phyloP scores from a whole-genome alignment of 2,113 vertebrate genomes.

The Cheilinus undulatus region DNA sequence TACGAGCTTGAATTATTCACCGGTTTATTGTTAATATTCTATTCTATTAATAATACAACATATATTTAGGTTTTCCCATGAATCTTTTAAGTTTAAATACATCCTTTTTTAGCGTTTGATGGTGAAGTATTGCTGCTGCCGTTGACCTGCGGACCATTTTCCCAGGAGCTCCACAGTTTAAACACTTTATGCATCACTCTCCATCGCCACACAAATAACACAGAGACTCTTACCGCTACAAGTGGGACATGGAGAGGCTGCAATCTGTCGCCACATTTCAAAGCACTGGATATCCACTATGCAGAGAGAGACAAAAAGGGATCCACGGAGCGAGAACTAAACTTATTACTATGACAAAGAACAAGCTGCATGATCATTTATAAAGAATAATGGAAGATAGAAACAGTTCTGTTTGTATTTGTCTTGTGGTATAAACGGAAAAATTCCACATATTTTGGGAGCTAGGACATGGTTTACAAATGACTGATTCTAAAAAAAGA shows the following conservation, averaged over 20 bases:
- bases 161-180: conserved; percentile 44
- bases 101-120: conserved; percentile 4
- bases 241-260: conserved; percentile 45
- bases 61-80: not conserved
- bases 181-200: conserved; percentile 44
- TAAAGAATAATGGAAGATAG: not conserved
- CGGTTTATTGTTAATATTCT: conserved; percentile 21
- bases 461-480: not conserved
- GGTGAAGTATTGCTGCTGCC: conserved; percentile 22
- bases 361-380: not conserved
- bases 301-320: not conserved
- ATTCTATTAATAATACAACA: not conserved
- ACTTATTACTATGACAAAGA: not conserved
- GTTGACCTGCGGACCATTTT: conserved; percentile 42
- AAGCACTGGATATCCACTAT: not conserved
- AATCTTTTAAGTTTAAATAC: conserved; percentile 37
- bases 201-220: conserved; percentile 46
- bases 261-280: conserved; percentile 48
- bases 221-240: conserved; percentile 37
- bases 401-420: not conserved
- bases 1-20: conserved; percentile 55
- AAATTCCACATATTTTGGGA: not conserved
- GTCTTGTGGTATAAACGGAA: not conserved
- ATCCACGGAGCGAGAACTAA: not conserved
- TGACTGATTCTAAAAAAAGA: not conserved